Evolutionary conservation across 1,140 invertebrate species (phyloP), one percentile per base, ranked within the genome.

Genomic region (Drosophila erecta): DNA sequence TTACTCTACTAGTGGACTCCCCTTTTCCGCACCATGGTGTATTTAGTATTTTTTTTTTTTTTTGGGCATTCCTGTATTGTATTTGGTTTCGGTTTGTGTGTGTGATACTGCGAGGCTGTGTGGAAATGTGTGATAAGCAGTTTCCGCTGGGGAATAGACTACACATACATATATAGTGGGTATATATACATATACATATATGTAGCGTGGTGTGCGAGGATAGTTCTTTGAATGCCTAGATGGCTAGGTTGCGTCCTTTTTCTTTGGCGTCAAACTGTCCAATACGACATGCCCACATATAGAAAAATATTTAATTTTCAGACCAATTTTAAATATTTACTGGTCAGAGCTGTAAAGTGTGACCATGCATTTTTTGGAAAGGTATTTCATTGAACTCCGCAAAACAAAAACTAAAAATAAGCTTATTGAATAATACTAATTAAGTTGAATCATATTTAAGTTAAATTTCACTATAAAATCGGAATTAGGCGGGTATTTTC

Each of bases 71-170:
- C 79, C 76, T 80, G 84, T 83, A 79, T 87, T 89, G 79, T 87
- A 74, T 89, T 87, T 77, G 58, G 61, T 78, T 81, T 71, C 7
- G 59, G 59, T 15, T 30, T 61, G 53, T 59, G 44, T 64, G 79
- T 87, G 80, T 67, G 80, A 84, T 84, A 76, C 79, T 76, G 71
- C 70, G 76, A 74, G 62, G 79, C 71, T 89, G 79, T 83, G 85
- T 89, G 85, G 80, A 89, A 90, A 89, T 89, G 85, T 89, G 85
- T 89, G 85, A 89, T 89, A 89, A 89, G 85, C 85, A 85, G 85
- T 89, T 89, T 90, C 80, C 85, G 85, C 77, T 47, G 49, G 77
- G 85, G 85, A 89, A 89, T 85, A 90, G 65, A 77, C 43, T 60
- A 58, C 33, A 30, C 43, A 40, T 12, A 38, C 5, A 38, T 14